These are phyloP conservation scores for Thamnaconus septentrionalis DNA, from an alignment of 2,113 vertebrate species.

Conservation along the genomic window DNA sequence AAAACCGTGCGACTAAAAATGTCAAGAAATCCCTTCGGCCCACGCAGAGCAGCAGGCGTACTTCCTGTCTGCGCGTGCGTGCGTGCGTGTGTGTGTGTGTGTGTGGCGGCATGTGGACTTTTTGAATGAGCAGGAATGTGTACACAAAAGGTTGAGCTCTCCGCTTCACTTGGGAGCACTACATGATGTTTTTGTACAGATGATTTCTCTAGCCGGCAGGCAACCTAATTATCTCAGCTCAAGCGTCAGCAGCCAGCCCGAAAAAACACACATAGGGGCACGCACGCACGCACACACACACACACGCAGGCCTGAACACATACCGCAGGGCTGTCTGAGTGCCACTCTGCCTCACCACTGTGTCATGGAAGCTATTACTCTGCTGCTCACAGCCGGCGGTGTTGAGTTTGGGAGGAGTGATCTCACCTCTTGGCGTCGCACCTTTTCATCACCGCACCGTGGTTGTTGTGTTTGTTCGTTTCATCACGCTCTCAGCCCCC, in stretches of 20 bases:
- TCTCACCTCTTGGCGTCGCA: slow-evolving; percentile 10
- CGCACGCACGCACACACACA: neutral
- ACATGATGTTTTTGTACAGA: slow-evolving; percentile 76
- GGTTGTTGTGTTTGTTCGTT: neutral
- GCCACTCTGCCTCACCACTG: slow-evolving; percentile 45
- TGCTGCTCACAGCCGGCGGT: slow-evolving; percentile 26
- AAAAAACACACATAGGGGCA: slow-evolving; percentile 26
- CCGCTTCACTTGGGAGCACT: slow-evolving; percentile 67
- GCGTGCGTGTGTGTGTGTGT: slow-evolving; percentile 31
- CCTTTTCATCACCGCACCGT: neutral
- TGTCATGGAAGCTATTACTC: slow-evolving; percentile 64
- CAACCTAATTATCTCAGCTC: slow-evolving; percentile 70
- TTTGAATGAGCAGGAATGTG: slow-evolving; percentile 68
- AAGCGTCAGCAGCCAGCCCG: slow-evolving; percentile 51
- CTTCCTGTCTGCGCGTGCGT: slow-evolving; percentile 47
- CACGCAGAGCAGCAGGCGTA: slow-evolving; percentile 42
- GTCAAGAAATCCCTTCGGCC: slow-evolving; percentile 45
- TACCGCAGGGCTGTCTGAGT: slow-evolving; percentile 38
- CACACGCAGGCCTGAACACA: slow-evolving; percentile 28
- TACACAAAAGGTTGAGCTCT: slow-evolving; percentile 66
- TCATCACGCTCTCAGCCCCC: neutral
- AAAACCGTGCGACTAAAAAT: slow-evolving; percentile 22
- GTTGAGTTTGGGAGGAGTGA: slow-evolving; percentile 22
- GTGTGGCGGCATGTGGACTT: slow-evolving; percentile 53
- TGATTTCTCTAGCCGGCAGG: slow-evolving; percentile 67